Conservation (phyloP, 2,797 vertebrate species). For the Hydrolagus colliei region DNA sequence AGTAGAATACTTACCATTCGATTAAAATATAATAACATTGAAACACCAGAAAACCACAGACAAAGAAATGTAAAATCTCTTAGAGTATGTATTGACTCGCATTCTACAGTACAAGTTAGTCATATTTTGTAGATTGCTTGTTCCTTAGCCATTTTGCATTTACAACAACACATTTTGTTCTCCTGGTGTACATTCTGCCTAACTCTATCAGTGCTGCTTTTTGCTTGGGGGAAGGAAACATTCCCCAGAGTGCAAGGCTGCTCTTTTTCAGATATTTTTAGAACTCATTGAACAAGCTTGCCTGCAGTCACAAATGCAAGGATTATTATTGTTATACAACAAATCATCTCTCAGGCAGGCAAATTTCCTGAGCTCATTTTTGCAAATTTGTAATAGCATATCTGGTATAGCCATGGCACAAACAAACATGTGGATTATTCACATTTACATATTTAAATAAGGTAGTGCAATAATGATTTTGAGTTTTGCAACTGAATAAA, state of each 20-base stretch:
- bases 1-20: no score
- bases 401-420: neutral
- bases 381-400: neutral
- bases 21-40: no score
- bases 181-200: neutral
- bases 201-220: neutral
- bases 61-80: no score
- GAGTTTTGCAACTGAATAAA: no score
- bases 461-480: no score
- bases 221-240: neutral
- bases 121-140: neutral
- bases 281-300: neutral
- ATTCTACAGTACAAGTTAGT: neutral
- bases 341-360: neutral
- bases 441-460: no score
- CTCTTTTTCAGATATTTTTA: neutral
- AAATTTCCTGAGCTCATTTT: neutral
- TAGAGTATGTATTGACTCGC: no score
- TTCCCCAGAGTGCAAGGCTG: neutral
- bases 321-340: no score
- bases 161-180: neutral
- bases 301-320: neutral
- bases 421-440: neutral
- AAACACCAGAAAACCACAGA: no score
- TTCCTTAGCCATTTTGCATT: neutral